These are phyloP conservation scores for Frankliniella intonsa DNA, from an alignment of 2,888 invertebrate species.

Conservation along the genomic window DNA sequence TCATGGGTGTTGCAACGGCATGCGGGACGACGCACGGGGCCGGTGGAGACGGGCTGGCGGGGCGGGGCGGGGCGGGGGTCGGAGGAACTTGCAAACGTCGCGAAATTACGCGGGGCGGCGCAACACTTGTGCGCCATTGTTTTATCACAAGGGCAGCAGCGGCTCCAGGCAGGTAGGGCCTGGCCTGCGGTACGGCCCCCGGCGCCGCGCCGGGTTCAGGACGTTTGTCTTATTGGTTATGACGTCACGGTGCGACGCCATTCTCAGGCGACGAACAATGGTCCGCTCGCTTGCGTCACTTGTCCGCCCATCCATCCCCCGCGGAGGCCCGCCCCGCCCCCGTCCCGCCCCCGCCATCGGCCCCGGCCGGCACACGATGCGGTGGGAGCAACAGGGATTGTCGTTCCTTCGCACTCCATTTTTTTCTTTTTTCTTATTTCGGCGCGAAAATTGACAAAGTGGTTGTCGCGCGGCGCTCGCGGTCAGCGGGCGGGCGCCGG, in stretches of 20 bases:
- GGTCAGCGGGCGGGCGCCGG: background rate
- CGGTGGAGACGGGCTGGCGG: too few species aligned
- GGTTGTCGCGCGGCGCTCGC: background rate
- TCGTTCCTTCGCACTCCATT: too few species aligned
- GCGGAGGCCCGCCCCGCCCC: background rate
- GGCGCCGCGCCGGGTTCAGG: background rate
- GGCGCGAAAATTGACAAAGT: slow-evolving; percentile 17
- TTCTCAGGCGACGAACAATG: slow-evolving; percentile 13
- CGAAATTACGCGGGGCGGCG: background rate
- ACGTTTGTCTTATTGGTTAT: slow-evolving; percentile 27
- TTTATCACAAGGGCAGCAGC: background rate
- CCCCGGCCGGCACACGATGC: background rate
- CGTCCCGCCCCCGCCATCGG: background rate
- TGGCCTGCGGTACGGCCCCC: background rate
- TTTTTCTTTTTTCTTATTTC: background rate
- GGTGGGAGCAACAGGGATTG: too few species aligned
- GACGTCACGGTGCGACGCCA: slow-evolving; percentile 8
- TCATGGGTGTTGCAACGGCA: too few species aligned
- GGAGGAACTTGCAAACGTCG: background rate
- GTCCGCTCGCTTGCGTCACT: background rate
- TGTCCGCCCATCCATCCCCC: background rate
- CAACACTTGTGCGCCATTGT: slow-evolving; percentile 13
- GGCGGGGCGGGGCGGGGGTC: background rate
- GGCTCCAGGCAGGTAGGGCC: background rate
- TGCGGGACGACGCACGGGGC: too few species aligned